Evolutionary conservation across 2,113 vertebrate species (phyloP).

Genomic region (Heliornis fulica): DNA sequence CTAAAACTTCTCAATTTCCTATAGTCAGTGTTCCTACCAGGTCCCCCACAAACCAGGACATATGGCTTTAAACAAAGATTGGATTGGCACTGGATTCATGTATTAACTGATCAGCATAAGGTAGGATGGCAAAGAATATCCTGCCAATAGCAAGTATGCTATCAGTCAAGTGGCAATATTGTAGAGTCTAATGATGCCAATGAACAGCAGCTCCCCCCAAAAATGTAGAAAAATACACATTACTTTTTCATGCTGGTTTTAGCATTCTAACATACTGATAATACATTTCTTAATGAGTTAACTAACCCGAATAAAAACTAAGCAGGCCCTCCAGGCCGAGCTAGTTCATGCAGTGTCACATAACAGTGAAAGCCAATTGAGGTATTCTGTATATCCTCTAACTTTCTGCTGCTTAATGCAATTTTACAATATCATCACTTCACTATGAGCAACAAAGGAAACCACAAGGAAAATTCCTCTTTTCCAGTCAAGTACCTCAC

Average conservation of each 20-base stretch:
- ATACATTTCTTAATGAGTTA: neutral
- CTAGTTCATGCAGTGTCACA: rapidly evolving
- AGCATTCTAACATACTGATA: neutral
- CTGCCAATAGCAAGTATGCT: neutral
- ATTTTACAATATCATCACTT: neutral
- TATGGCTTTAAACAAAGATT: neutral
- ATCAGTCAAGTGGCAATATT: neutral
- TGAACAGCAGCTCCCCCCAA: neutral
- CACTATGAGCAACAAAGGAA: neutral
- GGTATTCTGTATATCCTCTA: neutral
- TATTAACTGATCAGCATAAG: neutral
- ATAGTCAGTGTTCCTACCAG: neutral
- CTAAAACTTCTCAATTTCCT: neutral
- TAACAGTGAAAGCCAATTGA: neutral
- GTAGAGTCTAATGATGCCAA: neutral
- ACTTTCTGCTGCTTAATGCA: neutral
- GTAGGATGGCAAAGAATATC: neutral
- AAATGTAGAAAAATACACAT: neutral
- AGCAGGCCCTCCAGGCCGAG: neutral
- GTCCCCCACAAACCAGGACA: neutral
- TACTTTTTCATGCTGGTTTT: neutral
- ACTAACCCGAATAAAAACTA: neutral
- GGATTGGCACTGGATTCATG: neutral
- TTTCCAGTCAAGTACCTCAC: neutral
- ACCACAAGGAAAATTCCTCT: neutral